Evolutionary conservation across 2,113 vertebrate genomes (phyloP).

Genomic region (Brachyhypopomus gauderio): DNA sequence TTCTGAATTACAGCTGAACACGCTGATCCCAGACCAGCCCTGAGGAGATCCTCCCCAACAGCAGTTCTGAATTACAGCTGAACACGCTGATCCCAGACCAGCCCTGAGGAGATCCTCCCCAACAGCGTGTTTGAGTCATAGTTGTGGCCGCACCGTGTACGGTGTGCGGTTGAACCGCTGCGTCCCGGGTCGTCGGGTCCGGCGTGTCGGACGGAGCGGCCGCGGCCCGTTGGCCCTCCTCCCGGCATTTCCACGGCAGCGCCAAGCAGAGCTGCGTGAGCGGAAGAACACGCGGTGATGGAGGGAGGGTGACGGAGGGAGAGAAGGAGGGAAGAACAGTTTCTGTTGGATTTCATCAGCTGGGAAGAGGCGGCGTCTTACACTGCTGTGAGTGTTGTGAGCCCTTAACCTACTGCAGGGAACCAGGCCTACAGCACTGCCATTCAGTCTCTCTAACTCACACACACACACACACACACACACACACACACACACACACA

Average conservation of each 20-base stretch:
- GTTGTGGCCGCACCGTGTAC: too few relatives aligned
- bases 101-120: not conserved
- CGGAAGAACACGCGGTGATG: too few relatives aligned
- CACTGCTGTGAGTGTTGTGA: not conserved
- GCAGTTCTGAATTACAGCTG: too few relatives aligned
- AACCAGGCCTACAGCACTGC: slow-evolving; percentile 17
- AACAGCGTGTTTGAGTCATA: not conserved
- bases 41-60: too few relatives aligned
- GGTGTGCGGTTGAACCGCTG: too few relatives aligned
- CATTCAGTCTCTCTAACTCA: too few relatives aligned
- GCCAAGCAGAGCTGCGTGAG: too few relatives aligned
- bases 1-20: too few relatives aligned
- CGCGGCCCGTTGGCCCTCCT: too few relatives aligned
- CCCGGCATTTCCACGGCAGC: too few relatives aligned
- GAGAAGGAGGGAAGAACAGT: not conserved
- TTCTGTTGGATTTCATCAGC: slow-evolving; percentile 42
- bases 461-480: not conserved
- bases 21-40: too few relatives aligned
- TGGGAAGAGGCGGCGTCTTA: slow-evolving; percentile 25
- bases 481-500: too few relatives aligned
- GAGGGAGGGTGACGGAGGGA: not conserved
- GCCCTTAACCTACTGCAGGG: slow-evolving; percentile 6
- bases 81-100: not conserved
- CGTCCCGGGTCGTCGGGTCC: not conserved
- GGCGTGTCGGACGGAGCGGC: not conserved